Base-by-base conservation (phyloP, 2,797 vertebrate genomes). In the Cyprinodon diabolis region DNA sequence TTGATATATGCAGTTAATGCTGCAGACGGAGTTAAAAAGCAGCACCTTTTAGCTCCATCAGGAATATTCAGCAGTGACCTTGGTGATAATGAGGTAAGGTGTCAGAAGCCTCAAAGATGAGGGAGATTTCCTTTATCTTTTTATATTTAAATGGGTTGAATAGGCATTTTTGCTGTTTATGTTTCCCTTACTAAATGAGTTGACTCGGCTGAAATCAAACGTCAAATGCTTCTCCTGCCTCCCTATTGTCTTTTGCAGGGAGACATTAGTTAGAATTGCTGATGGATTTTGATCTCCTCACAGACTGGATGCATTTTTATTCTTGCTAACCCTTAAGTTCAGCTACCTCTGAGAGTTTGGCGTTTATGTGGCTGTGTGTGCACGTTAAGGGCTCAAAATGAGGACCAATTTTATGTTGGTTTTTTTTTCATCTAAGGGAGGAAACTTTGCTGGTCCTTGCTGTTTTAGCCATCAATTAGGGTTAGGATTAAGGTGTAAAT, bases 11-110 rank as follows among this genome's bases (percentile, higher is more conserved):
- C 55, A 56, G 73, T 56, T n/a, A 62, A 72, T 58, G 63, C 13
- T 21, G 37, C 40, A 45, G 40, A 43, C 1, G 3, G 40, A 45
- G 21, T 63, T 63, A 43, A 63, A 63, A 21, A 63, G 60, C 60
- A 63, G 40, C 51, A 21, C 37, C 56, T 75, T 80, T 68, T 11
- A 57, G 8, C 68, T 45, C 58, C 37, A 55, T 76, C 75, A 74
- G 63, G 69, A 68, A 73, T 63, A 65, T 65, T 69, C 58, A 69
- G 70, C 35, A 66, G 21, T 62, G 68, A 56, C 57, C 51, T 71
- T 56, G 7, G 25, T 67, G 71, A 81, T 86, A 79, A 84, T 73
- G 72, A 82, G 63, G 57, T 76, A 66, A 43, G 58, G 58, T 74
- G 75, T 81, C 69, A 70, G 68, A 66, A 23, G 5, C 21, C 35